Percentiles rank a stretch among this genome's conserved stretches.
phyloP scores from a whole-genome alignment of 2,888 invertebrate species.

The Lasiommata megera region DNA sequence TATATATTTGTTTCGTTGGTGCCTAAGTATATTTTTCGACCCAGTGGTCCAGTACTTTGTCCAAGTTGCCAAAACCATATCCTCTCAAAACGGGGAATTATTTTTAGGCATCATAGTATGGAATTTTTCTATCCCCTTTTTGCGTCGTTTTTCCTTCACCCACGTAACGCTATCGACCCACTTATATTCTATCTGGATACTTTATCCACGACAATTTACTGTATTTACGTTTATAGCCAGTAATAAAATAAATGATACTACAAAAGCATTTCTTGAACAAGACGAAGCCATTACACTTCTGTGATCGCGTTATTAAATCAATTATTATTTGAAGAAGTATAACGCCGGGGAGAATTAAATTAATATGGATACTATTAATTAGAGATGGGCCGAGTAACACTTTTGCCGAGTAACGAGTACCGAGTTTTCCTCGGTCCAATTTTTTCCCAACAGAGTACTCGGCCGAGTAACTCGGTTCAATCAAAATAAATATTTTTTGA shows the following conservation, averaged over 20 bases:
- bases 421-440: no score
- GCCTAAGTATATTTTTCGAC: background rate
- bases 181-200: conserved; percentile 7
- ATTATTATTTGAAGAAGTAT: background rate
- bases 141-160: conserved; percentile 16
- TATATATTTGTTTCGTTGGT: no score
- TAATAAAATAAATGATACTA: conserved; percentile 1
- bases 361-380: background rate
- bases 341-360: background rate
- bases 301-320: conserved; percentile 1
- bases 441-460: no score
- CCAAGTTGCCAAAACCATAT: background rate
- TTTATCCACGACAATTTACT: conserved; percentile 5
- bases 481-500: no score
- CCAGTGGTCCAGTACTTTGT: background rate
- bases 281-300: background rate
- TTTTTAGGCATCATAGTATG: background rate
- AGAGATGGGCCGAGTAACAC: background rate
- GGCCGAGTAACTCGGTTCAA: no score
- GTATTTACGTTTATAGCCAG: background rate
- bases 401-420: no score
- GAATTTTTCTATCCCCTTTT: conserved; percentile 17
- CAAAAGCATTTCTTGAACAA: background rate
- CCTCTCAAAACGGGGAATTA: background rate
- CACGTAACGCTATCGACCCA: conserved; percentile 25